Percentiles rank a stretch among this genome's conserved stretches.
Conservation (phyloP, 2,113 vertebrate genomes). For the Kryptolebias marmoratus region DNA sequence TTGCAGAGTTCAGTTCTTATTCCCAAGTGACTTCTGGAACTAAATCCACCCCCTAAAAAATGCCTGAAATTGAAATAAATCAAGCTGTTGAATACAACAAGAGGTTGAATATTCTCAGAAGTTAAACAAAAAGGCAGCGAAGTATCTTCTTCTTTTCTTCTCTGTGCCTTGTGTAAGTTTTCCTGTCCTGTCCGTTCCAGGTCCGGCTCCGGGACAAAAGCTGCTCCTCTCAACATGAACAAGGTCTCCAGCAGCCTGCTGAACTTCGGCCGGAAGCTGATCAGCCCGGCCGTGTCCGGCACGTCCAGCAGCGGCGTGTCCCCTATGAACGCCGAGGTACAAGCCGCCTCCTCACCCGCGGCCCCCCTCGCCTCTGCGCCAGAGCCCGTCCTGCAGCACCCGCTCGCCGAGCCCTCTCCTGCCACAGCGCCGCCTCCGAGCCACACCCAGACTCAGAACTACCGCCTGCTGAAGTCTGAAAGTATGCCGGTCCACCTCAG, state of each 20-base stretch:
- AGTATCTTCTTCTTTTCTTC: no score
- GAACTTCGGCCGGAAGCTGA: slow-evolving; percentile 95
- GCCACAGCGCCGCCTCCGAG: slow-evolving; percentile 49
- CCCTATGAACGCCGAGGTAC: slow-evolving; percentile 77
- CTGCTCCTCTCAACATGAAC: slow-evolving; percentile 93
- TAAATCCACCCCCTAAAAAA: no score
- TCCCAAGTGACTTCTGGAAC: no score
- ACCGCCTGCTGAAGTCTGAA: slow-evolving; percentile 95
- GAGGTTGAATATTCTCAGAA: no score
- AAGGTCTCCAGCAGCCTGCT: slow-evolving; percentile 97
- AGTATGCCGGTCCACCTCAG: slow-evolving; percentile 96
- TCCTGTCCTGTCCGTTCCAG: not conserved
- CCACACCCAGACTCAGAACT: slow-evolving; percentile 76
- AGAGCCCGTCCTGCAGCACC: slow-evolving; percentile 55
- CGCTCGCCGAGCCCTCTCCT: slow-evolving; percentile 63
- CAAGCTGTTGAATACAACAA: no score
- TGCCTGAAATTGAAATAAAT: no score
- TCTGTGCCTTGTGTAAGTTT: not conserved
- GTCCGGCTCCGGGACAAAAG: slow-evolving; percentile 78
- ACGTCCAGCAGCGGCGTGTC: slow-evolving; percentile 61
- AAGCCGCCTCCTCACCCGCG: slow-evolving; percentile 55
- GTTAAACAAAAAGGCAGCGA: no score
- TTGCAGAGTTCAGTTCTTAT: no score
- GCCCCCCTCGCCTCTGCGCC: slow-evolving; percentile 50
- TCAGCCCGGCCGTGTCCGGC: slow-evolving; percentile 86